These are phyloP conservation scores for Chloebia gouldiae DNA, from an alignment of 2,113 vertebrate species.

Conservation along the genomic window DNA sequence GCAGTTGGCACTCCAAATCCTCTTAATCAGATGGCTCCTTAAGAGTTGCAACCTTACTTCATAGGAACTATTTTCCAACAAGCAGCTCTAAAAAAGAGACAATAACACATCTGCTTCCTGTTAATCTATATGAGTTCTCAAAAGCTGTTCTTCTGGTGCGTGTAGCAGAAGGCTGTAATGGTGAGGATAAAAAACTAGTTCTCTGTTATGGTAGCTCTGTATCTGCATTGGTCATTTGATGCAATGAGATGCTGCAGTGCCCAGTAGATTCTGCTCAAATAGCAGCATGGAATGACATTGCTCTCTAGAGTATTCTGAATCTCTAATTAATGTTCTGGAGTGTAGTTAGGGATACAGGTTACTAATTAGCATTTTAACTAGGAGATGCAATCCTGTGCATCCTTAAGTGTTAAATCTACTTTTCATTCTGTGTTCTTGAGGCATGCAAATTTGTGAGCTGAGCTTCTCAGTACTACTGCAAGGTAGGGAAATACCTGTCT, in stretches of 20 bases:
- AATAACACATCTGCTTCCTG: not conserved
- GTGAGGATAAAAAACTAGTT: not conserved
- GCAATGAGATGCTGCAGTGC: conserved; percentile 7
- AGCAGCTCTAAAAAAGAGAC: not conserved
- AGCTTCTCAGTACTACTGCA: not conserved
- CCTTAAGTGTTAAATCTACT: conserved; percentile 4
- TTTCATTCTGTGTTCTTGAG: not conserved
- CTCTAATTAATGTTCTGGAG: conserved; percentile 47
- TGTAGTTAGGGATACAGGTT: conserved; percentile 49
- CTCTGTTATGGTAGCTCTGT: not conserved
- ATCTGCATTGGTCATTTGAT: conserved; percentile 9
- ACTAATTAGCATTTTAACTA: conserved; percentile 58
- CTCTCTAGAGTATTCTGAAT: conserved; percentile 31
- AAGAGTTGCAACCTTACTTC: not conserved
- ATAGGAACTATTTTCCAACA: not conserved
- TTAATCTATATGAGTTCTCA: not conserved
- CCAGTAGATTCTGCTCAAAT: conserved; percentile 38
- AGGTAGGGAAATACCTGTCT: not conserved
- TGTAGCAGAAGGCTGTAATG: not conserved
- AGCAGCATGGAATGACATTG: conserved; percentile 30
- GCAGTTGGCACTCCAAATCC: conserved; percentile 11
- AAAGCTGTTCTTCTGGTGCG: not conserved
- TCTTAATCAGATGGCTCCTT: not conserved
- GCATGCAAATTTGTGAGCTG: not conserved
- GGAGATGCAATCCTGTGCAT: conserved; percentile 21